Evolutionary conservation across 2,888 invertebrate genomes (phyloP), one percentile per base, ranked within the genome.

Genomic region (Anthrax anthrax): DNA sequence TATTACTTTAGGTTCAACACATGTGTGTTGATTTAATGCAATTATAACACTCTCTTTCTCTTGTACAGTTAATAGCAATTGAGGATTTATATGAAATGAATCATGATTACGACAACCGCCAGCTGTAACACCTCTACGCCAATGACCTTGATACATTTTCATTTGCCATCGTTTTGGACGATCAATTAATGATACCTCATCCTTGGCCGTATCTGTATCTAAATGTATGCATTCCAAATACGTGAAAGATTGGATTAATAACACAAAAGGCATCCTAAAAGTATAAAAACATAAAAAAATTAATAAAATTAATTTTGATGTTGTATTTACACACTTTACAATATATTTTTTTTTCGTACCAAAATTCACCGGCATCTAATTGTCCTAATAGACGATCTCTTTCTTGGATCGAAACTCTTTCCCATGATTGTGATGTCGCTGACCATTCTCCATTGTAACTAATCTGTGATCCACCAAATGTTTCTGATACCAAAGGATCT

Each of bases 81-180:
- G 91, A 0, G 92, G 92, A 67, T 92, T 92, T 61, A 90, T 87
- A 65, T 91, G 90, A 64, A 92, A 91, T 37, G 89, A 89, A 61
- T 90, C 81, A 64, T 89, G 84, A 67, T 91, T 91, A 55, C 89
- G 72, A 64, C 91, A 91, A 34, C 91, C 91, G 4, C 91, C 91
- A 0, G 90, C 89, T 0, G 88, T 81, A 1, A 90, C 89, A 0
- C 91, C 91, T 48, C 79, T 74, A 58, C 82, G 80, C 90, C 91
- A 91, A 27, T 80, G 78, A 1, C 89, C 88, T 60, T 89, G 87
- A 61, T 84, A 86, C 61, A 88, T 76, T 58, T 83, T 77, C 78
- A 89, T 84, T 62, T 86, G 84, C 91, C 91, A 92, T 39, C 84
- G 83, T 17, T 67, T 64, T 54, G 79, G 80, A 52, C 85, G 82